These are phyloP conservation scores for Lasioglossum leucozonium DNA, from an alignment of 2,888 invertebrate species.

Conservation along the genomic window DNA sequence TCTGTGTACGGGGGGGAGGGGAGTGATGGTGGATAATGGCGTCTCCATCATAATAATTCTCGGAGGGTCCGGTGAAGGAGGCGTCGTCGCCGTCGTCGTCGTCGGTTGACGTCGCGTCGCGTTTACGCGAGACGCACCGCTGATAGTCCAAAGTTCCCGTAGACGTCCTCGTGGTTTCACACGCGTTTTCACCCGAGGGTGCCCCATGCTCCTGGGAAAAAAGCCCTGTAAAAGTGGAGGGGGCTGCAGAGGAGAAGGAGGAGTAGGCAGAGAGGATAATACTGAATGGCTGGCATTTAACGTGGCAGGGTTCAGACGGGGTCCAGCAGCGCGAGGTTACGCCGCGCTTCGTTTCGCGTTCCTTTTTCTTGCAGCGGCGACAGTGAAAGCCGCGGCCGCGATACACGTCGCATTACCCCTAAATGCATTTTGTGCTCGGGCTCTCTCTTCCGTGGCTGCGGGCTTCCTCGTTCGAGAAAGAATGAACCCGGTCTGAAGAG, in stretches of 20 bases:
- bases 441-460: constrained; percentile 49
- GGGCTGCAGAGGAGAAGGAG: not conserved
- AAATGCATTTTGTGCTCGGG: constrained; percentile 78
- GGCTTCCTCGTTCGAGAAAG: constrained; percentile 64
- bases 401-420: constrained; percentile 81
- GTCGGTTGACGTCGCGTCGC: constrained; percentile 22
- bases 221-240: not conserved
- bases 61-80: constrained; percentile 43
- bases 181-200: constrained; percentile 46
- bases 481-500: constrained; percentile 57
- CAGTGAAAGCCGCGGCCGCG: constrained; percentile 76
- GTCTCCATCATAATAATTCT: constrained; percentile 33
- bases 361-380: constrained; percentile 66
- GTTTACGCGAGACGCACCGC: constrained; percentile 40
- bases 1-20: not conserved
- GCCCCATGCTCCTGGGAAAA: not conserved
- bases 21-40: constrained; percentile 32
- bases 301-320: constrained; percentile 69
- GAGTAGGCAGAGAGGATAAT: constrained; percentile 66
- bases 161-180: constrained; percentile 47
- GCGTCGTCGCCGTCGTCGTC: constrained; percentile 39
- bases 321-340: constrained; percentile 65
- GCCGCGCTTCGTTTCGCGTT: constrained; percentile 63
- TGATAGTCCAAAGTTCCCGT: constrained; percentile 60
- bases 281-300: constrained; percentile 79